These are phyloP conservation scores for Neoaliturus tenellus DNA, from an alignment of 2,888 invertebrate species.

Conservation along the genomic window DNA sequence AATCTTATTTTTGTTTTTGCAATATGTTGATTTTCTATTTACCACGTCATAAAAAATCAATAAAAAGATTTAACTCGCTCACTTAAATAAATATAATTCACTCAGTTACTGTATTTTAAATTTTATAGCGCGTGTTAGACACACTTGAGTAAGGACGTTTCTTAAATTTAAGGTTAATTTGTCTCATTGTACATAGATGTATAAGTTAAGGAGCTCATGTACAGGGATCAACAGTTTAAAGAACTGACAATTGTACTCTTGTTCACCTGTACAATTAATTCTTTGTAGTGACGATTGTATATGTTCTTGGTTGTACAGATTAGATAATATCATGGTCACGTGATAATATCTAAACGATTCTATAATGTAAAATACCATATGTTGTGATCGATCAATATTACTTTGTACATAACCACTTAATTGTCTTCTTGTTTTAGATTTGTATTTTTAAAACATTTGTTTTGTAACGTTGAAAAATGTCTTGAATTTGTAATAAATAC, in stretches of 20 bases:
- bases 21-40: too few relatives aligned
- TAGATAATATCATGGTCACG: constrained; percentile 10
- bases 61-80: too few relatives aligned
- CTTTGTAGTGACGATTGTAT: neutral
- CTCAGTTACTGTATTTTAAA: too few relatives aligned
- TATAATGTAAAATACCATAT: constrained; percentile 28
- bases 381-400: constrained; percentile 17
- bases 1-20: too few relatives aligned
- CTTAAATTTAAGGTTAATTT: neutral
- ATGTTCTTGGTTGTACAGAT: constrained; percentile 13
- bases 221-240: constrained; percentile 25
- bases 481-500: constrained; percentile 50
- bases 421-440: constrained; percentile 42
- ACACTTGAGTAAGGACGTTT: too few relatives aligned
- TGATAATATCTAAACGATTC: neutral
- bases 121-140: too few relatives aligned
- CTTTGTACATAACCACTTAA: constrained; percentile 44
- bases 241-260: constrained; percentile 21
- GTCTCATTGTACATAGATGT: constrained; percentile 4
- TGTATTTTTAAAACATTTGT: constrained; percentile 34
- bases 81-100: too few relatives aligned
- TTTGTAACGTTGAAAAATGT: constrained; percentile 32
- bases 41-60: too few relatives aligned
- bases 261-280: too few relatives aligned
- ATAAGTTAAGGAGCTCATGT: constrained; percentile 15